phyloP scores from a whole-genome alignment of 2,797 vertebrate genomes.

The Phrynocephalus forsythii region DNA sequence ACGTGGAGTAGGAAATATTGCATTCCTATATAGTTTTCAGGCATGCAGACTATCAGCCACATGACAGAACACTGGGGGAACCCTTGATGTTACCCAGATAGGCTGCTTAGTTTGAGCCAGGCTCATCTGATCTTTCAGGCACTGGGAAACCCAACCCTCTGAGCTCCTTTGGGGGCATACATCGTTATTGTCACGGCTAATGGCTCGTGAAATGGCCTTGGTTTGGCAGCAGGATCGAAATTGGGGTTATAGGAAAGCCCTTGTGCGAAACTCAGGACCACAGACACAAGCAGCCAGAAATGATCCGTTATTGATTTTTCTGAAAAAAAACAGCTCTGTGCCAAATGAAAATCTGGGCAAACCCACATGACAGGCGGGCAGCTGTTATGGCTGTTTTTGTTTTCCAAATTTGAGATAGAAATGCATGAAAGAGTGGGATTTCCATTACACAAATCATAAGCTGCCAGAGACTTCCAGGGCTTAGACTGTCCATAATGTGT shows the following conservation, averaged over 20 bases:
- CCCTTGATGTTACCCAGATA: slow-evolving; percentile 75
- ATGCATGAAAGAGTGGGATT: neutral
- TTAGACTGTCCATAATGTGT: neutral
- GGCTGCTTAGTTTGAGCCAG: slow-evolving; percentile 62
- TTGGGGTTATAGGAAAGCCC: slow-evolving; percentile 48
- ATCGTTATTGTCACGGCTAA: slow-evolving; percentile 27
- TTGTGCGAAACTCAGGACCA: slow-evolving; percentile 46
- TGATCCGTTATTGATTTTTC: slow-evolving; percentile 34
- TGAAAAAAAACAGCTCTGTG: slow-evolving; percentile 41
- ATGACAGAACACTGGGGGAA: slow-evolving; percentile 71
- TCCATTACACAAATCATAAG: slow-evolving; percentile 9
- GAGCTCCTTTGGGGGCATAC: slow-evolving; percentile 41
- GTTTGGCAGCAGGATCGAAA: slow-evolving; percentile 49
- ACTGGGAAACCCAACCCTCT: slow-evolving; percentile 70
- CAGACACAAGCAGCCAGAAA: slow-evolving; percentile 31
- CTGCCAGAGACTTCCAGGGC: neutral
- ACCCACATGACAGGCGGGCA: slow-evolving; percentile 47
- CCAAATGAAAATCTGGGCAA: slow-evolving; percentile 57
- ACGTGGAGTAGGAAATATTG: slow-evolving; percentile 76
- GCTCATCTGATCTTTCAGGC: slow-evolving; percentile 66
- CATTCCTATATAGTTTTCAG: slow-evolving; percentile 76
- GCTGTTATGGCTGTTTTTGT: slow-evolving; percentile 30
- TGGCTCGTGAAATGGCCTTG: slow-evolving; percentile 24
- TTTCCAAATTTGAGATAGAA: neutral
- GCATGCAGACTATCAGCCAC: slow-evolving; percentile 72